These are phyloP conservation scores for Quiscalus mexicanus DNA, from an alignment of 2,113 vertebrate genomes.

Conservation along the genomic window DNA sequence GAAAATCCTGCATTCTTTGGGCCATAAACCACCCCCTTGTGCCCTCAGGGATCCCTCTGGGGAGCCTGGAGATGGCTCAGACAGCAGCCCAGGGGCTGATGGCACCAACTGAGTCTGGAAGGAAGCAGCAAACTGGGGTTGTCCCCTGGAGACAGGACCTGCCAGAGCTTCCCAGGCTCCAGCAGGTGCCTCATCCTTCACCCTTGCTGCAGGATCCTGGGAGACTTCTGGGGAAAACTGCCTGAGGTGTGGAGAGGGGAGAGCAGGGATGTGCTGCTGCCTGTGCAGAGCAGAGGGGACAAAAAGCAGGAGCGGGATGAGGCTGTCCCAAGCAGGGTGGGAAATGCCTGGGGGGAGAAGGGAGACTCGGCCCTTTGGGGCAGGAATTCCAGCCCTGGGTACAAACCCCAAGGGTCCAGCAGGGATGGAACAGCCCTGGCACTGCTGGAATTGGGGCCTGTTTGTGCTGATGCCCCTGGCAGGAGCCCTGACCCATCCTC, in stretches of 20 bases:
- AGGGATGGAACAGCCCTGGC: accelerated
- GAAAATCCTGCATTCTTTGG: neutral
- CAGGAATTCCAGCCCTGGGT: neutral
- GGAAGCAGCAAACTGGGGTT: neutral
- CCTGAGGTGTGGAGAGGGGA: neutral
- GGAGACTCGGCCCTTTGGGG: accelerated
- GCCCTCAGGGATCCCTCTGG: neutral
- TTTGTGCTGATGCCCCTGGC: neutral
- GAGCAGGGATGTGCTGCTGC: neutral
- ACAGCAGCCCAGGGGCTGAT: neutral
- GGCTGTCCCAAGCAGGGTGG: neutral
- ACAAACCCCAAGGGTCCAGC: accelerated
- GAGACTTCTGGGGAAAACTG: neutral
- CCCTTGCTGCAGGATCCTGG: neutral
- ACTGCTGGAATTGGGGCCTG: neutral
- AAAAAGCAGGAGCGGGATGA: neutral
- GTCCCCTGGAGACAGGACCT: neutral
- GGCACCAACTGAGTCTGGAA: neutral
- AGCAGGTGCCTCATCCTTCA: accelerated
- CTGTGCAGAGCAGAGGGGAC: neutral
- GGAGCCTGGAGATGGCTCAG: neutral
- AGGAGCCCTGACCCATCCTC: neutral
- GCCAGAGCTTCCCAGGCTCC: neutral
- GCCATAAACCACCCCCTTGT: neutral
- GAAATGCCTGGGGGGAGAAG: neutral